Evolutionary conservation across 2,888 invertebrate species (phyloP), one percentile per base, ranked within the genome.

Genomic region (Plebejus argus): DNA sequence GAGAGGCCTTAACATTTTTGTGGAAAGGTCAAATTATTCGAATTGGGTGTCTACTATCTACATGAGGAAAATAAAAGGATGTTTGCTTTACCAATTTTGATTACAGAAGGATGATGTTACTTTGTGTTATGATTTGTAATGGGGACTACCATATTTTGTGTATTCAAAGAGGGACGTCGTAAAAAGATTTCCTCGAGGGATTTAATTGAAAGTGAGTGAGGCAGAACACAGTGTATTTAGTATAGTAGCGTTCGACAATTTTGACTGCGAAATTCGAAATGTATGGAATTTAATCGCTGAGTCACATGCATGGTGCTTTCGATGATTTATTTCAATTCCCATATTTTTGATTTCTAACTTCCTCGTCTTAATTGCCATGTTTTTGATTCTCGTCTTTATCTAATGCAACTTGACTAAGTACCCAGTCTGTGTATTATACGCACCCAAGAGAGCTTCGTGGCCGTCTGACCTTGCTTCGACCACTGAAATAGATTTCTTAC

Each of bases 181-280:
- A 39, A 49, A 76, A 77, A 74, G 77, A 33, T 71, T 39, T 74
- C 78, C 78, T 78, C 77, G 33, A 49, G 78, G 78, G 77, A 78
- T 78, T 76, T 76, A 80, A 80, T 81, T 81, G 79, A 35, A 76
- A 66, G 74, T 33, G 61, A 78, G 58, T 53, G 53, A 53, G 53
- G 53, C 53, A 18, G 53, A 53, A 53, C 18, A 18, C 18, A 18
- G 53, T 18, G 53, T 4, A 15, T 49, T 49, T 15, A 49, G 49
- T 15, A 4, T 4, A 15, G 53, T 53, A 5, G 18, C 5, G 53
- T 18, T 53, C 53, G 53, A 53, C 18, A 18, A 18, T 53, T 53
- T 53, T 18, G 5, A 53, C 53, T 18, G 53, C 5, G 53, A 18
- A 53, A 45, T 45, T 45, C 10, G 45, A 10, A 12, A 45, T 45